Evolutionary conservation across 2,888 invertebrate species (phyloP).

Genomic region (Lepidochrysops patricia): DNA sequence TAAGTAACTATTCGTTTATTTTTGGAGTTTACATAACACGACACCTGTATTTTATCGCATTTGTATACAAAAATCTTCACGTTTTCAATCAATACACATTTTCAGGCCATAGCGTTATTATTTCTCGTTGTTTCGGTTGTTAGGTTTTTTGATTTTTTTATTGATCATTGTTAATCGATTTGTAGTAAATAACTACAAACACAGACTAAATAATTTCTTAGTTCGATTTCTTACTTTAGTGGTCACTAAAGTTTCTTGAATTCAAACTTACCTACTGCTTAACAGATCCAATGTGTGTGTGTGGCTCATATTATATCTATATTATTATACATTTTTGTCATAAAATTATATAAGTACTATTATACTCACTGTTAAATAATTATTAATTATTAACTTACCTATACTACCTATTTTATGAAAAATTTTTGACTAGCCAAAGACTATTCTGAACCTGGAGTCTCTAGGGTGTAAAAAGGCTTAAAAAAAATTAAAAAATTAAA

Average conservation of each 20-base stretch:
- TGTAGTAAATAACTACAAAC: neutral
- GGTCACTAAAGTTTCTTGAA: neutral
- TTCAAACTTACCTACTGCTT: neutral
- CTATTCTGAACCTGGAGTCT: too few species aligned
- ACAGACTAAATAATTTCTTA: neutral
- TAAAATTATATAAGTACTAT: too few species aligned
- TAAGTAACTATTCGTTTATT: constrained; percentile 62
- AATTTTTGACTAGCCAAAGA: too few species aligned
- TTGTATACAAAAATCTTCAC: constrained; percentile 35
- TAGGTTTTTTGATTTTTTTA: neutral
- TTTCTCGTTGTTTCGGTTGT: neutral
- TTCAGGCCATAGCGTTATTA: constrained; percentile 21
- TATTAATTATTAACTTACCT: too few species aligned
- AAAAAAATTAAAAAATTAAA: too few species aligned
- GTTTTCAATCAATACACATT: neutral
- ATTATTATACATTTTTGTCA: too few species aligned
- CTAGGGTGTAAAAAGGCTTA: too few species aligned
- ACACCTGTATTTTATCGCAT: constrained; percentile 59
- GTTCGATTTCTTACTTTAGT: neutral
- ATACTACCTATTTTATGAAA: too few species aligned
- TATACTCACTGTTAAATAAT: too few species aligned
- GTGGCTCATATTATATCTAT: neutral
- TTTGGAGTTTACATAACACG: constrained; percentile 70
- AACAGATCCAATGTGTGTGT: neutral
- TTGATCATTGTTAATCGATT: neutral